Evolutionary conservation across 2,113 vertebrate species (phyloP).

Genomic region (Hyaena hyaena): DNA sequence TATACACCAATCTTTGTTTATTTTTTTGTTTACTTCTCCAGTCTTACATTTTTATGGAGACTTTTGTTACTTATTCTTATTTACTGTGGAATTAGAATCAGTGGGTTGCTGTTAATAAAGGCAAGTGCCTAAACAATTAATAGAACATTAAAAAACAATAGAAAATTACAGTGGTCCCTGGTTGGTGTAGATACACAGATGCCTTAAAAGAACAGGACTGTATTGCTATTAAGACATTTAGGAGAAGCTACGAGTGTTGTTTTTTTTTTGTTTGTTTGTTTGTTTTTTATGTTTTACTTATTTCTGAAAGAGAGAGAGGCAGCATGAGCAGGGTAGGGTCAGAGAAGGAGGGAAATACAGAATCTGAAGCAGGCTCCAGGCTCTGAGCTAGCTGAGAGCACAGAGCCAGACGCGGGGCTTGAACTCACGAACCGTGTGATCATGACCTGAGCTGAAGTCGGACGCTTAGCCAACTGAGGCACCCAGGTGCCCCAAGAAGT

Average conservation of each 20-base stretch:
- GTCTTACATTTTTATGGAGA: background rate
- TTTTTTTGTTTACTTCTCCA: background rate
- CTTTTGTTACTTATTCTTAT: background rate
- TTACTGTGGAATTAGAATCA: constrained; percentile 15
- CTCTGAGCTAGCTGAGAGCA: too few relatives aligned
- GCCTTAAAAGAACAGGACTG: background rate
- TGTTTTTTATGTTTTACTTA: too few relatives aligned
- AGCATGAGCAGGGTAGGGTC: too few relatives aligned
- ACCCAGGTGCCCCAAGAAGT: too few relatives aligned
- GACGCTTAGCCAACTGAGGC: too few relatives aligned
- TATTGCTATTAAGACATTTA: background rate
- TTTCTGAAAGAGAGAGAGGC: too few relatives aligned
- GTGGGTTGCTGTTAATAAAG: background rate
- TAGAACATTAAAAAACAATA: background rate
- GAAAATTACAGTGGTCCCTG: background rate
- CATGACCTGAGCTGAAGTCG: too few relatives aligned
- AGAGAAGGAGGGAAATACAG: too few relatives aligned
- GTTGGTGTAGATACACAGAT: background rate
- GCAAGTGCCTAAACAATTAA: constrained; percentile 8
- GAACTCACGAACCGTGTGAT: too few relatives aligned
- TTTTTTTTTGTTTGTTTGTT: too few relatives aligned
- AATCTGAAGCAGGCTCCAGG: too few relatives aligned
- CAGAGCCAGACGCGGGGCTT: too few relatives aligned
- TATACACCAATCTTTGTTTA: background rate
- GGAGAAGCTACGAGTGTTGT: background rate